These are phyloP conservation scores for Calephelis nemesis DNA, from an alignment of 1,140 invertebrate genomes.

Conservation along the genomic window DNA sequence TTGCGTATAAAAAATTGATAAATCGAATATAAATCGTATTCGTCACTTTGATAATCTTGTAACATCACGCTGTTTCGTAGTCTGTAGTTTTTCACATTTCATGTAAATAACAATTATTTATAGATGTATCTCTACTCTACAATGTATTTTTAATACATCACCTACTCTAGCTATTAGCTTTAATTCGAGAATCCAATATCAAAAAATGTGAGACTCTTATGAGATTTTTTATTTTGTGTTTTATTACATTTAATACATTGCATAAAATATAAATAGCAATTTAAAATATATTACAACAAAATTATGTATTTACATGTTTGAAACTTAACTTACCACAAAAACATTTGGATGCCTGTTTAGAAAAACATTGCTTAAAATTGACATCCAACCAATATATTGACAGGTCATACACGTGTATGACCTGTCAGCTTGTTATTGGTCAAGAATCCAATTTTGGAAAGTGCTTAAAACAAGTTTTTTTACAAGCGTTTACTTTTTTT, in stretches of 20 bases:
- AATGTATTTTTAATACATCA: constrained; percentile 21
- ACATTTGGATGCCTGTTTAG: too few species aligned
- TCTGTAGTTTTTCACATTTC: background rate
- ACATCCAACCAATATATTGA: too few species aligned
- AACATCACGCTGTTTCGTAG: background rate
- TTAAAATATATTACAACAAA: background rate
- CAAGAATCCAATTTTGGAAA: too few species aligned
- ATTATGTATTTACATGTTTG: background rate
- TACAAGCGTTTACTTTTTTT: too few species aligned
- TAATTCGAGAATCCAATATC: constrained; percentile 10
- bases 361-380: too few species aligned
- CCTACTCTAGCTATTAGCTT: constrained; percentile 35
- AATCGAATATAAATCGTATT: constrained; percentile 13
- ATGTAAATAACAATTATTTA: constrained; percentile 10
- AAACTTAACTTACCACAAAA: too few species aligned
- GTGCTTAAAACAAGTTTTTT: too few species aligned
- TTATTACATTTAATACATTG: too few species aligned
- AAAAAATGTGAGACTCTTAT: constrained; percentile 11
- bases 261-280: background rate
- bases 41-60: background rate
- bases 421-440: too few species aligned
- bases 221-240: background rate
- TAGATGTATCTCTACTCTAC: constrained; percentile 29
- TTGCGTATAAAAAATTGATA: constrained; percentile 14
- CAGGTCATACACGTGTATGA: too few species aligned